Base-by-base conservation (phyloP, 37 sponge, comb jelly and placozoan genomes). In the Crambe crambe region DNA sequence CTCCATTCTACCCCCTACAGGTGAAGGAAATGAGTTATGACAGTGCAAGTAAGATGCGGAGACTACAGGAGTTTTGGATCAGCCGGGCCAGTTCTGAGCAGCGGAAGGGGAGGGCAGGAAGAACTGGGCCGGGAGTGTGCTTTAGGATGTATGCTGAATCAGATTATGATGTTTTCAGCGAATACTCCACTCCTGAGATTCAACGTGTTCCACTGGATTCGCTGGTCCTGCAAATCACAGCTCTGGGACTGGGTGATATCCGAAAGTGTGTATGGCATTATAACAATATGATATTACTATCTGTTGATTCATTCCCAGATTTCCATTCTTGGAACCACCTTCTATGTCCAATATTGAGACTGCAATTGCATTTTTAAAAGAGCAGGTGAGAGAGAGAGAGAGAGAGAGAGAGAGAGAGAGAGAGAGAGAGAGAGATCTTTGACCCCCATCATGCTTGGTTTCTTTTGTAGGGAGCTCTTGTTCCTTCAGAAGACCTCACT, bases 1-100 rank as follows among this genome's bases (percentile, higher is more conserved):
- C 51, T 72, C 30, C 23, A 6, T 37, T 20, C 39, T 31, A 56
- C 3, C 32, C 1, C 56, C 30, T 44, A 31, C 71, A 95, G 90
- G 93, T 97, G 68, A 97, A 97, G 77, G 97, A 97, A 72, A 97
- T 97, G 97, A 84, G 94, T n/a, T 97, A 86, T 70, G 97, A 97
- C 74, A 58, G 87, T 22, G 67, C 77, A 26, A 68, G 79, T 27
- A 97, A 97, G 83, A 91, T 97, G 92, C 82, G 91, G 37, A 71
- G 92, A 42, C 77, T 97, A 10, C 97, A 97, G 68, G 97, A 97
- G 80, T 97, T 97, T 67, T 97, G 97, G 97, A 91, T 97, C 76
- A 97, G 97, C 60, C 85, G 87, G 18, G 97, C 97, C 70, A 97
- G 97, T 77, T 89, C 97, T 29, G 97, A 97, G 70, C 97, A 97